A percentile compares a stretch with the other conserved stretches of the same genome.
Conservation (phyloP, 2,113 vertebrate genomes). For the Ophthalmotilapia sp. region DNA sequence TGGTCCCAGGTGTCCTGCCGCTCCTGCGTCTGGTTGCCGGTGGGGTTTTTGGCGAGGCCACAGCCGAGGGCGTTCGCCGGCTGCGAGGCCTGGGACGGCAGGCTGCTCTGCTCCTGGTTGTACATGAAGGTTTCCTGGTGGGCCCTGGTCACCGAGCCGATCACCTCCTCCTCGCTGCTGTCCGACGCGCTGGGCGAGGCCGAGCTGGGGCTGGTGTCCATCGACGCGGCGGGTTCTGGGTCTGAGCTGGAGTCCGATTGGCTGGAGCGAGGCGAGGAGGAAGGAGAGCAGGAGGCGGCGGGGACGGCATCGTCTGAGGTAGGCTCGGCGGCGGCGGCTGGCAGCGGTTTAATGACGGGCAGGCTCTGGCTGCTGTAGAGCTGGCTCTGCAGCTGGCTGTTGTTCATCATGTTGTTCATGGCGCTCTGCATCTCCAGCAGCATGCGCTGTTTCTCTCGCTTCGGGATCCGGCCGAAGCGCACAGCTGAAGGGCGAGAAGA, state of each 20-base stretch:
- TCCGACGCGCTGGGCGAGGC: constrained; percentile 65
- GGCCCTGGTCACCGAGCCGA: constrained; percentile 82
- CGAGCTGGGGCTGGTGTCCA: constrained; percentile 65
- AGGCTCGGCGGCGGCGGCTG: not conserved
- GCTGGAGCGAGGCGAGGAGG: constrained; percentile 24
- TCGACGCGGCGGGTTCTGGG: constrained; percentile 15
- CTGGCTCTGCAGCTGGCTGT: constrained; percentile 56
- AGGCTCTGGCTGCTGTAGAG: constrained; percentile 36
- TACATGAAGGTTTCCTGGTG: constrained; percentile 93
- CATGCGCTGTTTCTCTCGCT: constrained; percentile 95
- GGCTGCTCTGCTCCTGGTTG: constrained; percentile 81
- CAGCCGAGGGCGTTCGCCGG: constrained; percentile 21
- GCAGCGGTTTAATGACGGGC: constrained; percentile 4
- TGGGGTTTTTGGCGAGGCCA: not conserved
- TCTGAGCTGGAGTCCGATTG: constrained; percentile 39
- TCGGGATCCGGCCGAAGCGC: constrained; percentile 94
- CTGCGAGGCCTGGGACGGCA: constrained; percentile 35
- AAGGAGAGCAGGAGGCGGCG: constrained; percentile 51
- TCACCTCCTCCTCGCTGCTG: constrained; percentile 85
- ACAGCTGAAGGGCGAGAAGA: constrained; percentile 73
- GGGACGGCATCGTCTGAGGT: constrained; percentile 57
- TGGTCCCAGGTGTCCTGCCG: constrained; percentile 65
- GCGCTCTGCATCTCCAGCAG: constrained; percentile 96
- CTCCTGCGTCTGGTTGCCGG: constrained; percentile 25
- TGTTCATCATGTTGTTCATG: constrained; percentile 97